Percentiles rank a stretch among this genome's conserved stretches.
Conservation (phyloP, 2,888 invertebrate genomes). For the Eulithis testata region DNA sequence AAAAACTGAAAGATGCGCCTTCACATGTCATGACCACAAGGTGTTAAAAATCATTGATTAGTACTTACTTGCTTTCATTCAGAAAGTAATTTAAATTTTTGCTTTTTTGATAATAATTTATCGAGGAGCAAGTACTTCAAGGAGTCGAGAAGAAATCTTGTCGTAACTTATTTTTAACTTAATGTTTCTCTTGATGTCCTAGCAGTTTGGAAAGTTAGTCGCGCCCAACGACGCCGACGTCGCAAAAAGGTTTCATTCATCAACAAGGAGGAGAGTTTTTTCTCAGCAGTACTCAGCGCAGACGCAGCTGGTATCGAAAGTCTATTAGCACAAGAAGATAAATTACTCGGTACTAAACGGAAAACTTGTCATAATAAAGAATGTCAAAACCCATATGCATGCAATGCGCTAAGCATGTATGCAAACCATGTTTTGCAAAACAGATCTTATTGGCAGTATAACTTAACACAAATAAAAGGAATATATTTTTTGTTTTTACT, state of each 20-base stretch:
- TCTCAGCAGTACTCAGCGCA: slow-evolving; percentile 1
- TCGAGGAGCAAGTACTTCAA: no score
- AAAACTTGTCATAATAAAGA: slow-evolving; percentile 4
- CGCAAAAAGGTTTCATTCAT: neutral
- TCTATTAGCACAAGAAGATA: slow-evolving; percentile 17
- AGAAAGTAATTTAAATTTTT: no score
- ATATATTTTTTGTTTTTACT: no score
- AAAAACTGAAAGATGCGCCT: no score
- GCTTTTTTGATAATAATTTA: no score
- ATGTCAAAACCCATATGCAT: slow-evolving; percentile 15
- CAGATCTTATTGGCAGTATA: slow-evolving; percentile 4
- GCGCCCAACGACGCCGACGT: neutral
- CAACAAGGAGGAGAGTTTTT: slow-evolving; percentile 22
- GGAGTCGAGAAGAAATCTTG: no score
- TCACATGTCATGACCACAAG: no score
- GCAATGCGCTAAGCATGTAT: slow-evolving; percentile 22
- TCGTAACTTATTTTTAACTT: neutral
- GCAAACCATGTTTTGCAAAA: slow-evolving; percentile 19
- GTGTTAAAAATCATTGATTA: no score
- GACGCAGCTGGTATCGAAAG: slow-evolving; percentile 8
- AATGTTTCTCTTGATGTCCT: slow-evolving; percentile 6
- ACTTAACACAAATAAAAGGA: neutral
- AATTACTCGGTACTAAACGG: slow-evolving; percentile 7
- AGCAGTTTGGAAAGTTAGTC: slow-evolving; percentile 1
- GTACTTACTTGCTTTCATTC: no score